Evolutionary conservation across 2,797 vertebrate species (phyloP).

Genomic region (Pempheris klunzingeri): DNA sequence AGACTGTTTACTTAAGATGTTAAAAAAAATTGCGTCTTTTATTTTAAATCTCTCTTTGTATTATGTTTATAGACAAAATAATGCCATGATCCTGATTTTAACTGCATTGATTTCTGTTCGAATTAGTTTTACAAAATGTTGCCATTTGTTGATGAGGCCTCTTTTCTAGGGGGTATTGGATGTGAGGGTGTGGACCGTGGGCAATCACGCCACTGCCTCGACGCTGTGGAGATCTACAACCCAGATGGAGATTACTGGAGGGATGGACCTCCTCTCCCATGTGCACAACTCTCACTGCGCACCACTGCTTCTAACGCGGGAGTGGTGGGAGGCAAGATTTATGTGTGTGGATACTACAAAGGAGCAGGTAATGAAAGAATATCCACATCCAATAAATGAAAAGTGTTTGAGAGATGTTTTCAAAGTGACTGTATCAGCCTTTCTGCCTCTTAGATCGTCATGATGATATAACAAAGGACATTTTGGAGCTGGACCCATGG

Average conservation of each 20-base stretch:
- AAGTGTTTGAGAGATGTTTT: not conserved
- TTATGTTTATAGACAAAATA: not conserved
- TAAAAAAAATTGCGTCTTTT: no score
- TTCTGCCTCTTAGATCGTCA: conserved; percentile 89
- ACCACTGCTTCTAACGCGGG: conserved; percentile 91
- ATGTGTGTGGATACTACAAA: conserved; percentile 95
- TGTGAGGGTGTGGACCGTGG: conserved; percentile 92
- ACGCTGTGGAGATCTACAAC: conserved; percentile 96
- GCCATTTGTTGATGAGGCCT: not conserved
- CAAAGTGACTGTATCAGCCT: not conserved
- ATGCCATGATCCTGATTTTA: not conserved
- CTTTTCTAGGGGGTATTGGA: conserved; percentile 93
- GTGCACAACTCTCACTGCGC: conserved; percentile 91
- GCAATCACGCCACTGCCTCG: conserved; percentile 94
- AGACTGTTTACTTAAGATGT: conserved; percentile 67
- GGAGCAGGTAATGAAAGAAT: conserved; percentile 90
- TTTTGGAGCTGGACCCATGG: conserved; percentile 94
- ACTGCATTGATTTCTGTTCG: not conserved
- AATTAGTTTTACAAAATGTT: not conserved
- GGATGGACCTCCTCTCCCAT: conserved; percentile 91
- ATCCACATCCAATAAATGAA: not conserved
- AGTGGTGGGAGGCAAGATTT: conserved; percentile 93
- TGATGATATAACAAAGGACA: conserved; percentile 95
- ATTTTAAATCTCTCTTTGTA: not conserved
- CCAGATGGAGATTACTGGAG: conserved; percentile 95